These are phyloP conservation scores for Mormyrus lacerda DNA, from an alignment of 2,113 vertebrate species.

Conservation along the genomic window DNA sequence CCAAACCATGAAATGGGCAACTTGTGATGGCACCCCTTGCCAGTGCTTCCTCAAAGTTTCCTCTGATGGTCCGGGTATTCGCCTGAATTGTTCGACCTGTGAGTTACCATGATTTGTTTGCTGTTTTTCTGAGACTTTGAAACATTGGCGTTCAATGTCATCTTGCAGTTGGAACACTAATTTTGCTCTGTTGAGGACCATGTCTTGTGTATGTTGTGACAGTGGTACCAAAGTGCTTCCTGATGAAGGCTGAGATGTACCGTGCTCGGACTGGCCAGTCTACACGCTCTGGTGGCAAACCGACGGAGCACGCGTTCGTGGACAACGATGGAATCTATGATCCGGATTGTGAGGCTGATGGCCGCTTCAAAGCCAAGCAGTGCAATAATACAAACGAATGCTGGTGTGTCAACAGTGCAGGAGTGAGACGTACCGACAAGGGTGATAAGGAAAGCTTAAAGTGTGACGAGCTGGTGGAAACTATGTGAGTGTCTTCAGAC, in stretches of 20 bases:
- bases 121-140: background rate
- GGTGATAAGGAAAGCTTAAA: slow-evolving; percentile 44
- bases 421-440: slow-evolving; percentile 68
- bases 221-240: slow-evolving; percentile 69
- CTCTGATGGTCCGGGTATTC: background rate
- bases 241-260: slow-evolving; percentile 68
- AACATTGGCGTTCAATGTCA: background rate
- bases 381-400: slow-evolving; percentile 64
- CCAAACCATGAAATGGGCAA: slow-evolving; percentile 17
- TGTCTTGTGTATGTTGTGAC: background rate
- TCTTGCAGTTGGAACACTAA: background rate
- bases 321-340: slow-evolving; percentile 70
- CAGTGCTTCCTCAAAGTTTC: slow-evolving; percentile 7
- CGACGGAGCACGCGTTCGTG: slow-evolving; percentile 49
- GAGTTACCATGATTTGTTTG: background rate
- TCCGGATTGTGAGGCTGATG: slow-evolving; percentile 59
- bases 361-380: slow-evolving; percentile 69
- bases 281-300: slow-evolving; percentile 49
- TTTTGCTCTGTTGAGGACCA: background rate
- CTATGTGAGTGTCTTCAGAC: slow-evolving; percentile 52
- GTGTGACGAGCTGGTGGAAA: slow-evolving; percentile 60
- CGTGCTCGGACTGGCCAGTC: slow-evolving; percentile 20
- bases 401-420: slow-evolving; percentile 76
- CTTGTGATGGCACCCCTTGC: slow-evolving; percentile 13
- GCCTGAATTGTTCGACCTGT: slow-evolving; percentile 20